Evolutionary conservation across 2,113 vertebrate species (phyloP).

Genomic region (Aix galericulata): DNA sequence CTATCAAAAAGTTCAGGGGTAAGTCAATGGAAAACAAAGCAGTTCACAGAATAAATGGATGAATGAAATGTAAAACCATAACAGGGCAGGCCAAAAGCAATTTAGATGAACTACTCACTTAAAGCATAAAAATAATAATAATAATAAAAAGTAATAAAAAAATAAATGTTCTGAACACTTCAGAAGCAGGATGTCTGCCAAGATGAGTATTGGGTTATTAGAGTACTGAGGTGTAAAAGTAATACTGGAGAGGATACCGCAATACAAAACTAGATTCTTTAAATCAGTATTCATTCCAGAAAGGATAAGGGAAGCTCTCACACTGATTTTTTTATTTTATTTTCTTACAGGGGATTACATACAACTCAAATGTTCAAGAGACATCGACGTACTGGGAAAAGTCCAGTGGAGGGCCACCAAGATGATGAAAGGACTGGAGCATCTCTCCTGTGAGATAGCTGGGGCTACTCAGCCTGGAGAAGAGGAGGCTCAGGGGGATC

Average conservation of each 20-base stretch:
- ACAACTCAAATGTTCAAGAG: not conserved
- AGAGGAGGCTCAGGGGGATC: not conserved
- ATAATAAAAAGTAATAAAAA: not conserved
- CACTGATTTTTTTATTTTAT: not conserved
- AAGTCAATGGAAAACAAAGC: slow-evolving; percentile 35
- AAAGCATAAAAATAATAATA: not conserved
- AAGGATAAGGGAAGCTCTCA: not conserved
- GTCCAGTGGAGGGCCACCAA: not conserved
- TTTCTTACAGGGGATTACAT: not conserved
- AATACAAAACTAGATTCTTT: not conserved
- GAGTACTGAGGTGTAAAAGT: not conserved
- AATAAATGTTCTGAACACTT: slow-evolving; percentile 18
- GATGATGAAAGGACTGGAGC: not conserved
- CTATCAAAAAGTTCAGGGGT: slow-evolving; percentile 8
- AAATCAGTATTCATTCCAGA: not conserved
- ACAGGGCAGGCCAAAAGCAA: slow-evolving; percentile 13
- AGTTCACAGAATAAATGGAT: slow-evolving; percentile 15
- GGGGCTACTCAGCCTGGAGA: not conserved
- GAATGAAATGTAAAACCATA: slow-evolving; percentile 40
- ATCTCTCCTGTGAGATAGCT: not conserved
- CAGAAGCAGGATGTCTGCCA: not conserved
- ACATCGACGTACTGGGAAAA: not conserved
- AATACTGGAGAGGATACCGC: not conserved
- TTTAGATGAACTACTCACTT: slow-evolving; percentile 6
- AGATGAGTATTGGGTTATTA: not conserved